Percentiles rank a stretch among this genome's conserved stretches.
Conservation (phyloP, 2,113 vertebrate genomes). For the Onychostoma macrolepis region DNA sequence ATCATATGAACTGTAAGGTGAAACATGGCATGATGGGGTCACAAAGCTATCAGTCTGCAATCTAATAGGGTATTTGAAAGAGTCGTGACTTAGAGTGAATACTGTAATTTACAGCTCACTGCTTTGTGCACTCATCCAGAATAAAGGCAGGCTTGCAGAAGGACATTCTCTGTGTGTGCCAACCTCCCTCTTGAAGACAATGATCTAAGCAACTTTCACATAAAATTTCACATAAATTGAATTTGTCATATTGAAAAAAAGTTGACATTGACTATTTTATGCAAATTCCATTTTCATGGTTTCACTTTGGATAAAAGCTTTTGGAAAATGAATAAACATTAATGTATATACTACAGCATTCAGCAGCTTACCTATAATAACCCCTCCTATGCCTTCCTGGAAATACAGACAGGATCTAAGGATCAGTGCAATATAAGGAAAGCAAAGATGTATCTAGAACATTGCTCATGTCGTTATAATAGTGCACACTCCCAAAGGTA, state of each 20-base stretch:
- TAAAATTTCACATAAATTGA: neutral
- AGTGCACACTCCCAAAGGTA: constrained; percentile 55
- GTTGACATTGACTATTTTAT: neutral
- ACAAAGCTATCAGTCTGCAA: constrained; percentile 17
- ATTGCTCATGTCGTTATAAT: constrained; percentile 53
- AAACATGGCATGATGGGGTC: constrained; percentile 33
- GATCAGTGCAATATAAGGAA: constrained; percentile 36
- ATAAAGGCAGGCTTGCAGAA: neutral
- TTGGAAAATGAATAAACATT: neutral
- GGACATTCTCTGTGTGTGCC: neutral
- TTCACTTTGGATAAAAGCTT: neutral
- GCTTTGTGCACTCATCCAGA: constrained; percentile 4
- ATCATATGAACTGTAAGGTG: constrained; percentile 37
- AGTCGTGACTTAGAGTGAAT: constrained; percentile 23
- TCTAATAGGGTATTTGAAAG: constrained; percentile 6
- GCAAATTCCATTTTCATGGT: neutral
- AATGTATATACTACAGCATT: neutral
- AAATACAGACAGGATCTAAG: neutral
- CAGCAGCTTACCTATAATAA: neutral
- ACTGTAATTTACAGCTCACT: constrained; percentile 18
- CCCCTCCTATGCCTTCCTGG: neutral
- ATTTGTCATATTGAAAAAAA: neutral
- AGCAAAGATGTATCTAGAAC: constrained; percentile 59
- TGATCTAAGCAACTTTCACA: neutral
- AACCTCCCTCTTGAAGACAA: neutral